phyloP scores from a whole-genome alignment of 2,113 vertebrate species.

The Gnathonemus echidnorhynchus region DNA sequence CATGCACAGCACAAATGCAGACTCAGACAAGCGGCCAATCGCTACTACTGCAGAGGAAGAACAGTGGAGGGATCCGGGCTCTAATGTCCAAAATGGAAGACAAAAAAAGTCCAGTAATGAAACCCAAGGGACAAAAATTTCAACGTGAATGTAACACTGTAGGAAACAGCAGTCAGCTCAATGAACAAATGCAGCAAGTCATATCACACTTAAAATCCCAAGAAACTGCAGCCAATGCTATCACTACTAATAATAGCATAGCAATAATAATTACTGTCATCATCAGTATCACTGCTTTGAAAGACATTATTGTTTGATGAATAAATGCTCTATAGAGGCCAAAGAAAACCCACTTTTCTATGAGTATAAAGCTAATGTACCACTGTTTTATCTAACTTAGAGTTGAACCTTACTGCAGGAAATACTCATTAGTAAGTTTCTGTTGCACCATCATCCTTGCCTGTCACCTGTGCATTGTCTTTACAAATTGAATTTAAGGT shows the following conservation, averaged over 20 bases:
- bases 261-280: background rate
- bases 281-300: background rate
- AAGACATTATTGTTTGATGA: background rate
- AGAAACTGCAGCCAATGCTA: background rate
- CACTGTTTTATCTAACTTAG: background rate
- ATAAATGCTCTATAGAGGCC: background rate
- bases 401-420: background rate
- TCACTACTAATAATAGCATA: background rate
- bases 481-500: background rate
- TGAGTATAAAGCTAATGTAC: background rate
- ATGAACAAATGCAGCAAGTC: background rate
- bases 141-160: background rate
- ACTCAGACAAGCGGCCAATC: background rate
- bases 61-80: no score
- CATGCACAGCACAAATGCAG: background rate
- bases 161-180: background rate
- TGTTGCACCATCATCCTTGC: background rate
- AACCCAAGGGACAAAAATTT: background rate
- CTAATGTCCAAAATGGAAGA: background rate
- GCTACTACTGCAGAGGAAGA: background rate
- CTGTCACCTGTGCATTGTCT: background rate
- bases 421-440: background rate
- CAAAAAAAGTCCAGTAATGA: background rate
- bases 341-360: background rate
- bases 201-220: background rate